These are phyloP conservation scores for Rhipidura dahli DNA, from an alignment of 2,113 vertebrate species.

Conservation along the genomic window DNA sequence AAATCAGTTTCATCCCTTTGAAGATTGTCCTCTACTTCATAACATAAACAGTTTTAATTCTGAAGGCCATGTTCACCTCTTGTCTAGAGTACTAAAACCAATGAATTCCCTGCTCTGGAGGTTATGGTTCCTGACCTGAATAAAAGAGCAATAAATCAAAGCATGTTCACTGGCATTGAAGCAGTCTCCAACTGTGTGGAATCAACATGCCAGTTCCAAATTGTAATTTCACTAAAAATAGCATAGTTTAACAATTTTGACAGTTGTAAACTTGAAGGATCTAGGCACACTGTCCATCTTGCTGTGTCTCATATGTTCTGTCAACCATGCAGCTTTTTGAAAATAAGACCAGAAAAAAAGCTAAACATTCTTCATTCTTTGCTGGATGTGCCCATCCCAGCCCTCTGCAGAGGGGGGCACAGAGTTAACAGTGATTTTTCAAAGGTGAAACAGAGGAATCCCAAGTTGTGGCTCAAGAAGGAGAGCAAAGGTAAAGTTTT, in stretches of 20 bases:
- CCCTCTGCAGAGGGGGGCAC: background rate
- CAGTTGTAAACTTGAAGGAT: conserved; percentile 42
- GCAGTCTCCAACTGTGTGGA: conserved; percentile 34
- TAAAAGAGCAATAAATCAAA: conserved; percentile 68
- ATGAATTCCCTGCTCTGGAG: conserved; percentile 23
- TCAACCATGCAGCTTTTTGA: background rate
- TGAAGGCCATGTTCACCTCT: conserved; percentile 14
- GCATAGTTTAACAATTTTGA: conserved; percentile 30
- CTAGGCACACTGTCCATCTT: conserved; percentile 14
- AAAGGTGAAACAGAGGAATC: background rate
- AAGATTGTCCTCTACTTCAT: background rate
- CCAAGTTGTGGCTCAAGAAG: background rate
- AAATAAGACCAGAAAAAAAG: background rate
- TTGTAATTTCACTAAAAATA: conserved; percentile 60
- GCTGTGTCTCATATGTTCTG: conserved; percentile 14
- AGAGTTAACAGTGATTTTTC: background rate
- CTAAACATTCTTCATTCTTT: background rate
- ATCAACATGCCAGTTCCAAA: conserved; percentile 38
- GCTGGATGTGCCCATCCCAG: background rate
- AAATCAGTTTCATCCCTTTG: background rate
- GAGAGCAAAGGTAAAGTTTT: background rate
- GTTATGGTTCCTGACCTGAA: conserved; percentile 45
- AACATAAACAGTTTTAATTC: conserved; percentile 24
- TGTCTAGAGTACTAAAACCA: background rate
- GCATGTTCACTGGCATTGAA: background rate